These are phyloP conservation scores for Plecturocebus donacophilus DNA, from an alignment of 2,113 vertebrate species.

Conservation along the genomic window DNA sequence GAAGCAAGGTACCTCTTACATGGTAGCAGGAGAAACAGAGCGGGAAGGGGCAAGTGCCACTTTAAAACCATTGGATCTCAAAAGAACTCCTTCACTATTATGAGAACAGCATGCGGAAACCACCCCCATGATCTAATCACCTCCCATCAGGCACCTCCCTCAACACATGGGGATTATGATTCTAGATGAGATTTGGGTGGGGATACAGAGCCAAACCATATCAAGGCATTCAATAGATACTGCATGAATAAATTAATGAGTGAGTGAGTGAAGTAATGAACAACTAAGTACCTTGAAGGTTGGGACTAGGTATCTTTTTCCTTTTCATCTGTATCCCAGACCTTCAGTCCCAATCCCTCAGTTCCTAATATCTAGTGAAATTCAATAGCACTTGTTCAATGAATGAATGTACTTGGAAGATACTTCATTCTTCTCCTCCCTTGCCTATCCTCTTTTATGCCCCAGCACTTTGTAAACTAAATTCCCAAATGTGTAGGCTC, in stretches of 20 bases:
- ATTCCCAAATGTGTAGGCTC: not conserved
- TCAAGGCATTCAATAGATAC: not conserved
- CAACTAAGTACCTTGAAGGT: not conserved
- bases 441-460: not conserved
- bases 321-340: not conserved
- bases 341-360: not conserved
- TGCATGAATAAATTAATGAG: not conserved
- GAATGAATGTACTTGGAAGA: not conserved
- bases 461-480: not conserved
- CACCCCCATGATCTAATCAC: too few species aligned
- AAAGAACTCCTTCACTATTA: too few species aligned
- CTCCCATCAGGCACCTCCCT: too few species aligned
- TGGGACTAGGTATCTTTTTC: not conserved
- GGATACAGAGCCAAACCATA: too few species aligned
- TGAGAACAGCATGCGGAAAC: too few species aligned
- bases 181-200: too few species aligned
- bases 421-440: not conserved
- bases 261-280: not conserved
- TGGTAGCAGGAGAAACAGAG: too few species aligned
- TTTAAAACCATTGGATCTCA: too few species aligned
- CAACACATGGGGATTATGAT: too few species aligned
- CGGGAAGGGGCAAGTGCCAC: too few species aligned
- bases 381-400: not conserved
- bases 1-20: too few species aligned
- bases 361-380: not conserved